Evolutionary conservation across 2,113 vertebrate species (phyloP), one percentile per base, ranked within the genome.

Genomic region (Hirundichthys speculiger): DNA sequence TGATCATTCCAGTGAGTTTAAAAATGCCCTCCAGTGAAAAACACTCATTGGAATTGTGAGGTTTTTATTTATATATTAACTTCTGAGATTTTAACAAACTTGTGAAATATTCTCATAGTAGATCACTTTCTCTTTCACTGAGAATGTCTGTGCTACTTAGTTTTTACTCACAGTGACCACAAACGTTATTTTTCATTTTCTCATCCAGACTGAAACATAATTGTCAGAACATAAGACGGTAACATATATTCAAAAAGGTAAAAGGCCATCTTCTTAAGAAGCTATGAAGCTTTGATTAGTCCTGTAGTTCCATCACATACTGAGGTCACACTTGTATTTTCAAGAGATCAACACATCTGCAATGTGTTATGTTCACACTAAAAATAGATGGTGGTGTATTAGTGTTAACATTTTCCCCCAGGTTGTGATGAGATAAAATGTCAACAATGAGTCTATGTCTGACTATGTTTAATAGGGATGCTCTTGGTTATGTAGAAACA

Each of bases 1-100:
- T 69, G 45, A 63, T 73, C 59, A 60, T 45, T 58, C 13, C 14
- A 46, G 4, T 2, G 4, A 30, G 16, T 51, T 58, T 43, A 49
- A 60, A 58, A n/a, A 67, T 50, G 21, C 41, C 38, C 19, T 24
- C 12, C 14, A 66, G 55, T 59, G 42, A 40, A 48, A 24, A 64
- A 46, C 11, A 14, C 15, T 20, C 13, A 39, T 13, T 27, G 25
- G 27, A 42, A 49, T 34, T 53, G 15, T 43, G 10, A 19, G n/a
- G n/a, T 45, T 18, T 45, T 45, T 45, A 18, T 45, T 18, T 3
- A 18, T 16, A 13, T 13, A 48, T 48, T 51, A 27, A 5, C 21
- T 34, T 34, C 39, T 34, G 20, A 16, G 30, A 15, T 60, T 27
- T 45, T 11, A 40, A 18, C 58, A 11, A 42, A 21, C 13, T 49